Conservation (phyloP, 2,888 invertebrate genomes). For the Rhagonycha fulva region DNA sequence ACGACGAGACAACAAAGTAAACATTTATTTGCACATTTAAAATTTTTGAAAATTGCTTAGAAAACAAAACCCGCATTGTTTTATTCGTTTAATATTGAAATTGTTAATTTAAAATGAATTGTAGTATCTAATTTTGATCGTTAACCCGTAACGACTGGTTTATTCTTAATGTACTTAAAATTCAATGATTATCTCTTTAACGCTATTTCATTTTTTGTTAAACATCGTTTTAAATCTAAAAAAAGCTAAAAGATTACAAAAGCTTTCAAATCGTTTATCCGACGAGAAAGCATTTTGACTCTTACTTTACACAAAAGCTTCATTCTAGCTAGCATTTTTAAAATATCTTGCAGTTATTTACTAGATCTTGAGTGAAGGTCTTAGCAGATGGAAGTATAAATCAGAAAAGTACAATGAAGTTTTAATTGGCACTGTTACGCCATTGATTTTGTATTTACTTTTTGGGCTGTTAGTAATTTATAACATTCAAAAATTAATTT, state of each 20-base stretch:
- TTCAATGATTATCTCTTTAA: slow-evolving; percentile 1
- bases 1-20: neutral
- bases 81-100: neutral
- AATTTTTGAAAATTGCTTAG: neutral
- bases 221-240: neutral
- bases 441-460: neutral
- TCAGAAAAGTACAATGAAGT: neutral
- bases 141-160: neutral
- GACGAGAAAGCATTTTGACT: slow-evolving; percentile 8
- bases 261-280: slow-evolving; percentile 17
- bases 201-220: neutral
- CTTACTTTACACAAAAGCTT: slow-evolving; percentile 11
- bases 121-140: neutral
- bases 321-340: slow-evolving; percentile 5
- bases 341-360: slow-evolving; percentile 2
- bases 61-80: neutral
- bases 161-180: neutral
- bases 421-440: slow-evolving; percentile 6
- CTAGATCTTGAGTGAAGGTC: neutral
- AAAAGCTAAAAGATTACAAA: slow-evolving; percentile 12
- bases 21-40: neutral
- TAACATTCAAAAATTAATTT: too few species aligned
- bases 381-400: neutral
- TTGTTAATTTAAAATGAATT: neutral
- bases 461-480: too few species aligned